A percentile compares a stretch with the other conserved stretches of the same genome.
These are phyloP conservation scores for Origma solitaria DNA, from an alignment of 2,113 vertebrate species.

Conservation along the genomic window DNA sequence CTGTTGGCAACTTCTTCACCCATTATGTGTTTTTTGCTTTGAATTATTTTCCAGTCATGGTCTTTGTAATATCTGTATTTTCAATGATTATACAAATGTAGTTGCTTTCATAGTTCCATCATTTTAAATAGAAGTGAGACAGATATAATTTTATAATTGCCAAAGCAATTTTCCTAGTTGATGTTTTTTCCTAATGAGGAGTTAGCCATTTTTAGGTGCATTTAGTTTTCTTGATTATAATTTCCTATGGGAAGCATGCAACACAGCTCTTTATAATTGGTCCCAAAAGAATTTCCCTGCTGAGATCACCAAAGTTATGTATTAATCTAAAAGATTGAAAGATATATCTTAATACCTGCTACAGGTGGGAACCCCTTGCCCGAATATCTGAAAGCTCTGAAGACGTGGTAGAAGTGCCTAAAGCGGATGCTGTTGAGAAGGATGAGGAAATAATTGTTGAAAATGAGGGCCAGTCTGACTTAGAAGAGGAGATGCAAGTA, in stretches of 20 bases:
- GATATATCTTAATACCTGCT: background rate
- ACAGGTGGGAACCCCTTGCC: conserved; percentile 39
- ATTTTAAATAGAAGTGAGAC: background rate
- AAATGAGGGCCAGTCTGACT: background rate
- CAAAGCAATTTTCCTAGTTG: background rate
- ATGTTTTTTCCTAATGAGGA: background rate
- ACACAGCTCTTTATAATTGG: background rate
- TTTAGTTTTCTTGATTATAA: background rate
- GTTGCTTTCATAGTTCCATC: background rate
- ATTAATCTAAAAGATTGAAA: background rate
- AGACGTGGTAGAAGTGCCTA: conserved; percentile 7
- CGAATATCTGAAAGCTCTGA: conserved; percentile 38
- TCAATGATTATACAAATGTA: background rate
- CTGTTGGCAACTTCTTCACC: background rate
- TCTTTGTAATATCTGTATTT: background rate
- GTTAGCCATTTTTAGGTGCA: background rate
- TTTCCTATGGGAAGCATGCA: background rate
- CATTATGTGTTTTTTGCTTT: background rate
- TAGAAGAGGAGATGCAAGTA: background rate
- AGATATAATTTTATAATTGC: background rate
- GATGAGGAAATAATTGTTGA: background rate
- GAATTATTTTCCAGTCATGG: background rate
- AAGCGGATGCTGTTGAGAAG: background rate
- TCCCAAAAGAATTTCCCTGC: background rate
- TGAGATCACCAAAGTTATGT: background rate